phyloP scores from a whole-genome alignment of 2,113 vertebrate genomes.

The Crocuta crocuta region DNA sequence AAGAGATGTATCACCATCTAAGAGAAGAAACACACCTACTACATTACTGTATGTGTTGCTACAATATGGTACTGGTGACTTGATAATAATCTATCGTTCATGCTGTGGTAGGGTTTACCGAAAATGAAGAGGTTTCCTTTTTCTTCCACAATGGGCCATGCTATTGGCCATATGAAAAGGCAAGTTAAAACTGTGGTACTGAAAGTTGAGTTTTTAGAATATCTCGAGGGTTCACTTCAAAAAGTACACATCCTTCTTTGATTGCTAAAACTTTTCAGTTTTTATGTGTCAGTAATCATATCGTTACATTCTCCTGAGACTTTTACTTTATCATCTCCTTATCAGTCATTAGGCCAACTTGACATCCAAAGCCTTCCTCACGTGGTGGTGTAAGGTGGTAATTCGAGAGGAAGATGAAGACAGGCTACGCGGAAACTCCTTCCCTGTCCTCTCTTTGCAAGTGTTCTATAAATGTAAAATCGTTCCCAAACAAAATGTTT shows the following conservation, averaged over 20 bases:
- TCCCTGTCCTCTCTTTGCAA: neutral
- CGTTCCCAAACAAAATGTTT: neutral
- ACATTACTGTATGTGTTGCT: neutral
- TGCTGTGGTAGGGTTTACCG: neutral
- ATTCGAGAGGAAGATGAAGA: neutral
- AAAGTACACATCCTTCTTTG: neutral
- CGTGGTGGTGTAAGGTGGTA: neutral
- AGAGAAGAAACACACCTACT: neutral
- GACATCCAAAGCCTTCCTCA: neutral
- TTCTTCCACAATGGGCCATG: neutral
- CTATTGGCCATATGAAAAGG: neutral
- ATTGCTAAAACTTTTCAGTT: neutral
- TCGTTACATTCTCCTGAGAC: neutral
- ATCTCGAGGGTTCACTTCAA: neutral
- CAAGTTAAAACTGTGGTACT: neutral
- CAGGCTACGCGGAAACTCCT: neutral
- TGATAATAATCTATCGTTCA: neutral
- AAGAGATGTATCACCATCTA: neutral
- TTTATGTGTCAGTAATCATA: constrained; percentile 6
- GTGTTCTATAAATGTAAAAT: neutral
- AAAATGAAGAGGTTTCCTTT: neutral
- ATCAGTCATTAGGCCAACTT: neutral
- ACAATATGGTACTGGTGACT: neutral
- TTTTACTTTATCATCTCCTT: neutral
- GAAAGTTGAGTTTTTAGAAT: neutral